A percentile compares a stretch with the other conserved stretches of the same genome.
Evolutionary conservation across 2,113 vertebrate genomes (phyloP).

Genomic region (Blennius ocellaris): DNA sequence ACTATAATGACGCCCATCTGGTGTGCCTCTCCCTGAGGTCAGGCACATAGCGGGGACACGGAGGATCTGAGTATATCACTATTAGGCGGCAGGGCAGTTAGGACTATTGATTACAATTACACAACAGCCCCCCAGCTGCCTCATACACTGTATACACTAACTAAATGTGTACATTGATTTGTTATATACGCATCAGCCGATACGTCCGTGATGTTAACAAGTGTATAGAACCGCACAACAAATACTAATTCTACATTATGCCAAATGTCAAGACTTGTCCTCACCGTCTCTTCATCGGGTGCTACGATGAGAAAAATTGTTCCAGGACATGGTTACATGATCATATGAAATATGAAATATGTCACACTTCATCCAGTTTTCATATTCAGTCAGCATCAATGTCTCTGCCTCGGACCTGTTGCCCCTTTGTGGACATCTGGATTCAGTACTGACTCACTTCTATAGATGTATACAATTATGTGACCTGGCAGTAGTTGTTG

Average conservation of each 20-base stretch:
- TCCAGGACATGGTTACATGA: no score
- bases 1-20: constrained; percentile 68
- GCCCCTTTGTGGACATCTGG: no score
- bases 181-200: constrained; percentile 24
- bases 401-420: no score
- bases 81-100: constrained; percentile 56
- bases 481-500: no score
- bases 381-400: no score
- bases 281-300: no score
- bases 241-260: constrained; percentile 1
- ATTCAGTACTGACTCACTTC: no score
- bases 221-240: not conserved
- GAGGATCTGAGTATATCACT: constrained; percentile 39
- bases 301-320: no score
- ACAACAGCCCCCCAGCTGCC: constrained; percentile 59
- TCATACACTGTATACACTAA: constrained; percentile 29
- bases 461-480: no score
- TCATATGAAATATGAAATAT: no score
- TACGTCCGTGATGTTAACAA: constrained; percentile 7
- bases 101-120: constrained; percentile 77
- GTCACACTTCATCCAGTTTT: no score
- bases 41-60: constrained; percentile 29
- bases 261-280: no score
- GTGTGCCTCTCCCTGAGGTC: constrained; percentile 45
- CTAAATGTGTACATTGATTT: constrained; percentile 60